These are phyloP conservation scores for Ciconia maguari DNA, from an alignment of 2,113 vertebrate genomes.

Conservation along the genomic window DNA sequence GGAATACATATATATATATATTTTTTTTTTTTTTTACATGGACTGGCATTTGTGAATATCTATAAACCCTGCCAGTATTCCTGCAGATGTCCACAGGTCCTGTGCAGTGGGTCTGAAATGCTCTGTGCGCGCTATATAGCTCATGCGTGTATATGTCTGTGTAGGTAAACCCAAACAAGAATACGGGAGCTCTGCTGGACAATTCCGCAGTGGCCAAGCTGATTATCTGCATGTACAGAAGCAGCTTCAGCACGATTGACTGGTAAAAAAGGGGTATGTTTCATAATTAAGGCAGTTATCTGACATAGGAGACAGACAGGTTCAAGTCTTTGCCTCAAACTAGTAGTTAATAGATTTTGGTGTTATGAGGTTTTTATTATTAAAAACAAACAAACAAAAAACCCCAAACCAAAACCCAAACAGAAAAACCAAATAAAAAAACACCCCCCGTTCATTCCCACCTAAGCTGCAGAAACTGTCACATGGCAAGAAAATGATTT, in stretches of 20 bases:
- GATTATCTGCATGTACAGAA: neutral
- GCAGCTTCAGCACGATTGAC: neutral
- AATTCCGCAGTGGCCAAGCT: neutral
- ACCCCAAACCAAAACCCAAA: neutral
- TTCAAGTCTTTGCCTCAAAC: neutral
- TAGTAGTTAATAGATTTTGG: neutral
- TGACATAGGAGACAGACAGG: neutral
- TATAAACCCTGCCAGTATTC: neutral
- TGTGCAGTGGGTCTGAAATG: neutral
- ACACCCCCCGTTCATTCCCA: neutral
- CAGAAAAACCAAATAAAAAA: neutral
- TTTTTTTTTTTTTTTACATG: neutral
- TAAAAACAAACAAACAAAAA: neutral
- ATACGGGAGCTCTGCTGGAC: neutral
- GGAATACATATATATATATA: neutral
- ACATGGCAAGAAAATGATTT: neutral
- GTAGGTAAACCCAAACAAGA: neutral
- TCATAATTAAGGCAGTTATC: neutral
- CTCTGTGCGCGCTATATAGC: neutral
- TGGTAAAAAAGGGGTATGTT: neutral
- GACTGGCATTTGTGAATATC: neutral
- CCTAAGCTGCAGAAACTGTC: neutral
- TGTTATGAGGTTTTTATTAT: neutral
- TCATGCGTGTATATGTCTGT: rapidly evolving
- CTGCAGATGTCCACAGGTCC: neutral